Evolutionary conservation across 2,888 invertebrate genomes (phyloP).

Genomic region (Uropetala carovei): DNA sequence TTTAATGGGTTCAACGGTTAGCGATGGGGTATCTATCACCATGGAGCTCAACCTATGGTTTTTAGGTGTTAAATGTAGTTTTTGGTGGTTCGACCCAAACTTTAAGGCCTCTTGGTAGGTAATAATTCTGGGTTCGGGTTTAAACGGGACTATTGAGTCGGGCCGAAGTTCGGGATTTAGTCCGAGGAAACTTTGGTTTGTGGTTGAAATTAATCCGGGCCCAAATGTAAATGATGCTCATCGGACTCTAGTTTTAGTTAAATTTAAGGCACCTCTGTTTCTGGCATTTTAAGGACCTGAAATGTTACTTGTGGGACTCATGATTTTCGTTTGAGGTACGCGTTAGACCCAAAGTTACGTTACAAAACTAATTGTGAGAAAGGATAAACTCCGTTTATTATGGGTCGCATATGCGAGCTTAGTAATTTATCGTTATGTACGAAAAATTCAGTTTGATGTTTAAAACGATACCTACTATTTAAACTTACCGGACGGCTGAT

Average conservation of each 20-base stretch:
- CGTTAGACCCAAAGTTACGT: too few species aligned
- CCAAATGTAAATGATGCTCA: constrained; percentile 11
- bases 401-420: too few species aligned
- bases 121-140: constrained; percentile 11
- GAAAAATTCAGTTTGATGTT: too few species aligned
- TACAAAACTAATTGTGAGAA: too few species aligned
- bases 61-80: constrained; percentile 2
- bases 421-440: too few species aligned
- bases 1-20: background rate
- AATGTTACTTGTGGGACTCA: background rate
- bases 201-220: constrained; percentile 2
- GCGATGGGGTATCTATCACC: background rate
- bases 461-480: too few species aligned
- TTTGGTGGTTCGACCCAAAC: constrained; percentile 5
- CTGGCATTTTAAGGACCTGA: background rate
- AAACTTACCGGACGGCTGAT: too few species aligned
- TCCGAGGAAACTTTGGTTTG: constrained; percentile 22
- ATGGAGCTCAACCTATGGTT: background rate
- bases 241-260: background rate
- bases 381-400: too few species aligned
- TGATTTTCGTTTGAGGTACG: background rate
- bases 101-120: background rate
- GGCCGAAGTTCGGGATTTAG: constrained; percentile 7
- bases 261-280: background rate
- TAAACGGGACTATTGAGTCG: constrained; percentile 25